Evolutionary conservation across 2,797 vertebrate species (phyloP).

Genomic region (Phalloptychus januarius): DNA sequence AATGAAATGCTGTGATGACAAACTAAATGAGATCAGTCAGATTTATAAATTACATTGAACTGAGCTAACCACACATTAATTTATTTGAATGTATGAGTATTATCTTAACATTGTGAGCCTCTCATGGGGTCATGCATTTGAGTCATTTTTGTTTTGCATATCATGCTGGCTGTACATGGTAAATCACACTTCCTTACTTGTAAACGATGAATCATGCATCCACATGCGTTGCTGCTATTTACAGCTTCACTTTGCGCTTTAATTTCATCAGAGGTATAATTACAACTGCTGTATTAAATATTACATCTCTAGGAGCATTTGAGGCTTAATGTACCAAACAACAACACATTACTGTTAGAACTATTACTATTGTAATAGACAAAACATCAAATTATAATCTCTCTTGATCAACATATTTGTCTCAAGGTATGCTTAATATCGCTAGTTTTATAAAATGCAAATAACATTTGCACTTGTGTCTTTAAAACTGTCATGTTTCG

Average conservation of each 20-base stretch:
- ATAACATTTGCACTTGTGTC: background rate
- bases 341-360: conserved; percentile 8
- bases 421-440: background rate
- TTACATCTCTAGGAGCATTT: background rate
- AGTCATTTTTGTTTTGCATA: conserved; percentile 38
- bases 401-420: conserved; percentile 5
- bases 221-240: conserved; percentile 6
- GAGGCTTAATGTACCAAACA: background rate
- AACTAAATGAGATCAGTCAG: background rate
- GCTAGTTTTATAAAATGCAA: background rate
- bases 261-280: background rate
- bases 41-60: background rate
- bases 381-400: conserved; percentile 3
- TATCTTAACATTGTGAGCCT: background rate
- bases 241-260: conserved; percentile 4
- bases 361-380: background rate
- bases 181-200: conserved; percentile 3
- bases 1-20: background rate
- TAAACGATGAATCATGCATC: conserved; percentile 35
- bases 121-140: conserved; percentile 30
- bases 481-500: background rate
- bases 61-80: background rate
- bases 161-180: conserved; percentile 13
- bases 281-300: background rate
- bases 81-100: background rate